Evolutionary conservation across 2,797 vertebrate species (phyloP).

Genomic region (Hydrocynus forskahlii): DNA sequence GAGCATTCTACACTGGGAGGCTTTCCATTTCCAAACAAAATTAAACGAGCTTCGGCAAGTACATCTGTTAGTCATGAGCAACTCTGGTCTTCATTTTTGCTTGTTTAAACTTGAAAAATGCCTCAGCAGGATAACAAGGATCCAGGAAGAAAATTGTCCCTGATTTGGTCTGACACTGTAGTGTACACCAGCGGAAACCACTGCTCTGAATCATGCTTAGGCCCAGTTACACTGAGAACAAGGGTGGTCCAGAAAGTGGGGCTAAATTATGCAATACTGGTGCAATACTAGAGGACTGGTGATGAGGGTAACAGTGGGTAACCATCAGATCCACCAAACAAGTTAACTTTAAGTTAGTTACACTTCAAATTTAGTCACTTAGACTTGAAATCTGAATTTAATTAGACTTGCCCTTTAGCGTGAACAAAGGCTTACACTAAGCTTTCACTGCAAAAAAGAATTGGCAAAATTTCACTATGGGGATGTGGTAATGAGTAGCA

Average conservation of each 20-base stretch:
- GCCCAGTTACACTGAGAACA: neutral
- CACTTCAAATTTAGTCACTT: too few species aligned
- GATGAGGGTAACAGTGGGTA: too few species aligned
- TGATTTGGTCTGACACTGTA: constrained; percentile 59
- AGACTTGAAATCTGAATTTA: too few species aligned
- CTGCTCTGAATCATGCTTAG: constrained; percentile 36
- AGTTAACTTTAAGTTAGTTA: too few species aligned
- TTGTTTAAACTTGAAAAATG: constrained; percentile 54
- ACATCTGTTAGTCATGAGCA: constrained; percentile 48
- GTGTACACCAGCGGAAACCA: constrained; percentile 49
- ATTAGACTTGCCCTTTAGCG: too few species aligned
- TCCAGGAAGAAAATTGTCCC: constrained; percentile 36
- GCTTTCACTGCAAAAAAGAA: too few species aligned
- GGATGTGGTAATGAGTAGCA: too few species aligned
- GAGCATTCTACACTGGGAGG: neutral
- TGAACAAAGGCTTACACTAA: too few species aligned
- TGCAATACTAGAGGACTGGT: too few species aligned
- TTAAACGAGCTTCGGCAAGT: constrained; percentile 11
- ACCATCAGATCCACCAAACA: too few species aligned
- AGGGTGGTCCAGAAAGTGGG: neutral
- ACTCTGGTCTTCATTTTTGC: constrained; percentile 33
- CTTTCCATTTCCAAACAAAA: constrained; percentile 27
- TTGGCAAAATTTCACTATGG: too few species aligned
- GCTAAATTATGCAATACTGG: constrained; percentile 5
- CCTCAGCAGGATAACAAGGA: constrained; percentile 57